phyloP scores from a whole-genome alignment of 2,797 vertebrate species.

The Anableps anableps region DNA sequence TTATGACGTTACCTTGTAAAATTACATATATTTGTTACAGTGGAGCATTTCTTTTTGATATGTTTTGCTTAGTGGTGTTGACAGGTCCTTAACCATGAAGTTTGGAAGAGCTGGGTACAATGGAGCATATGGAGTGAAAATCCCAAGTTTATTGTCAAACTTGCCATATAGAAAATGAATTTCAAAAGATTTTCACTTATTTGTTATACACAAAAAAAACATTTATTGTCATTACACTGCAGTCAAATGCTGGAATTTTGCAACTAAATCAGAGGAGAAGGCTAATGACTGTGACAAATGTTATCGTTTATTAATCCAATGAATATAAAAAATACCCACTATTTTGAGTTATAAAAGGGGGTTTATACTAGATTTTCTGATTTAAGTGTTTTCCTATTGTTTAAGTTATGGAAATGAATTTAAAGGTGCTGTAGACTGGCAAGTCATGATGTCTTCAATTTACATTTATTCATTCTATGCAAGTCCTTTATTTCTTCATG shows the following conservation, averaged over 20 bases:
- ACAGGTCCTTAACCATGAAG: conserved; percentile 24
- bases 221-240: conserved; percentile 42
- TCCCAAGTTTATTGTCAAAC: conserved; percentile 31
- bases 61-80: conserved; percentile 36
- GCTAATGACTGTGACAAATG: conserved; percentile 75
- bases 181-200: conserved; percentile 34
- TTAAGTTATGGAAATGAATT: conserved; percentile 68
- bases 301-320: conserved; percentile 60
- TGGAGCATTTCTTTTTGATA: conserved; percentile 24
- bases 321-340: conserved; percentile 29
- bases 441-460: conserved; percentile 76
- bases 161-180: conserved; percentile 65
- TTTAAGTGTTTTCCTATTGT: conserved; percentile 54
- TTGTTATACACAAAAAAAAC: conserved; percentile 38
- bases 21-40: conserved; percentile 32
- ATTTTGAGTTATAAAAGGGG: conserved; percentile 44
- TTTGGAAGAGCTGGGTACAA: conserved; percentile 31
- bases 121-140: conserved; percentile 21
- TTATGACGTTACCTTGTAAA: conserved; percentile 46
- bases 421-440: conserved; percentile 82
- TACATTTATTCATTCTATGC: conserved; percentile 84
- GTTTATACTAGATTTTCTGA: conserved; percentile 63
- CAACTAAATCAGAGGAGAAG: conserved; percentile 59
- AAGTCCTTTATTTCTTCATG: conserved; percentile 72
- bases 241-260: conserved; percentile 48